Conservation (phyloP, 2,113 vertebrate species). For the Cichladusa arquata region DNA sequence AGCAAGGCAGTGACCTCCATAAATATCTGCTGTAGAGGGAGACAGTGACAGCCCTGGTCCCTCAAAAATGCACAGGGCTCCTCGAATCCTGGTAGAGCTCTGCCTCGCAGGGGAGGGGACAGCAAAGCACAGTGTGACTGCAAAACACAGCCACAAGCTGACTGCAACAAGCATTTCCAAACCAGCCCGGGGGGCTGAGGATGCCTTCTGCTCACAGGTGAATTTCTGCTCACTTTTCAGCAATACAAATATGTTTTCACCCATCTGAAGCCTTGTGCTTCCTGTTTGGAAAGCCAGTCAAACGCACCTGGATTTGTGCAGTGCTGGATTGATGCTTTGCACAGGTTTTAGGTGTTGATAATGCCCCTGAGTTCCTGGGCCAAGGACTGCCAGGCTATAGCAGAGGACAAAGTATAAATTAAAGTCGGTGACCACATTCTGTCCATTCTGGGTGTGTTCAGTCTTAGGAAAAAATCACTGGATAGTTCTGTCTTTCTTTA, state of each 20-base stretch:
- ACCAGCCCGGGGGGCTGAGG: neutral
- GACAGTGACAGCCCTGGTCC: neutral
- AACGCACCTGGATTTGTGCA: neutral
- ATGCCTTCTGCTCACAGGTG: neutral
- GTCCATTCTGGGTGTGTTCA: neutral
- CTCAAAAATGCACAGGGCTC: neutral
- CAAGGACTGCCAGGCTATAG: neutral
- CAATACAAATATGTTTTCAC: neutral
- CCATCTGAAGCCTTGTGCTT: neutral
- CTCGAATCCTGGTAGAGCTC: neutral
- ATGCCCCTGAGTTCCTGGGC: neutral
- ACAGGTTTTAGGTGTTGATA: neutral
- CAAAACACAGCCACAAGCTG: neutral
- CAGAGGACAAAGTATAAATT: neutral
- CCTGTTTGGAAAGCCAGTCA: neutral
- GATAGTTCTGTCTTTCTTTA: neutral
- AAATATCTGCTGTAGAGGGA: slow-evolving; percentile 29
- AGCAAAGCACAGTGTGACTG: neutral
- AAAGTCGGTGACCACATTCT: neutral
- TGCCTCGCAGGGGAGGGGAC: neutral
- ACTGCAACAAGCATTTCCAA: neutral
- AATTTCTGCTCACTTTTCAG: neutral
- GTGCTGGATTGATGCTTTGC: neutral
- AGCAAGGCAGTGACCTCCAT: neutral
- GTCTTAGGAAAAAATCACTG: neutral